Conservation (phyloP, 2,888 invertebrate genomes). For the Trachelus stipa region DNA sequence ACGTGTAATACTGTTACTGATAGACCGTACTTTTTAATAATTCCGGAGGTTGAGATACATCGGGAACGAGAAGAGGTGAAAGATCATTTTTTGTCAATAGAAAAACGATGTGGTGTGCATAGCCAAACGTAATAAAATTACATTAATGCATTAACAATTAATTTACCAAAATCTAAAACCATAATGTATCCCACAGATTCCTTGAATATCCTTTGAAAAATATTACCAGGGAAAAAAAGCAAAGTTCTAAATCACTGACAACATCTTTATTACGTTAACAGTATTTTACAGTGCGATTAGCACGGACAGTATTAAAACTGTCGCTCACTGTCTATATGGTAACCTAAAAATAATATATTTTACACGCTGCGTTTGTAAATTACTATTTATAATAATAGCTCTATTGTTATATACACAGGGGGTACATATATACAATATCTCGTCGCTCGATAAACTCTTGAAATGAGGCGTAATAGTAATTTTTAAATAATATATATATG, state of each 20-base stretch:
- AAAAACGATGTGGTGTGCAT: constrained; percentile 36
- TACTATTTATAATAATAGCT: constrained; percentile 7
- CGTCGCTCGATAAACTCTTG: background rate
- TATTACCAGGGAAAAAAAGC: background rate
- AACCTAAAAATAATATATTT: background rate
- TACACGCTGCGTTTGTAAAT: background rate
- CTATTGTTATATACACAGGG: background rate
- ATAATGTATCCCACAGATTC: background rate
- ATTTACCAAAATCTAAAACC: background rate
- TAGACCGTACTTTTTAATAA: constrained; percentile 45
- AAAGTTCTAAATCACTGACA: background rate
- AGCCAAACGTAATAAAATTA: constrained; percentile 50
- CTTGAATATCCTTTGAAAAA: background rate
- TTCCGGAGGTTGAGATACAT: constrained; percentile 23
- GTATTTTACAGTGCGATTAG: background rate
- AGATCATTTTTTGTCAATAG: constrained; percentile 34
- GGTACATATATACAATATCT: constrained; percentile 4
- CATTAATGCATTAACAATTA: constrained; percentile 36
- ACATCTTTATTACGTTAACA: constrained; percentile 6
- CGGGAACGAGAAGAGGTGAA: constrained; percentile 3
- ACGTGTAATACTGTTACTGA: constrained; percentile 44
- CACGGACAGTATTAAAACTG: background rate
- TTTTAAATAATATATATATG: background rate
- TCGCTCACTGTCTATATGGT: background rate
- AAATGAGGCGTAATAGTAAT: background rate